Conservation (phyloP, 2,113 vertebrate species). For the Mastomys coucha region DNA sequence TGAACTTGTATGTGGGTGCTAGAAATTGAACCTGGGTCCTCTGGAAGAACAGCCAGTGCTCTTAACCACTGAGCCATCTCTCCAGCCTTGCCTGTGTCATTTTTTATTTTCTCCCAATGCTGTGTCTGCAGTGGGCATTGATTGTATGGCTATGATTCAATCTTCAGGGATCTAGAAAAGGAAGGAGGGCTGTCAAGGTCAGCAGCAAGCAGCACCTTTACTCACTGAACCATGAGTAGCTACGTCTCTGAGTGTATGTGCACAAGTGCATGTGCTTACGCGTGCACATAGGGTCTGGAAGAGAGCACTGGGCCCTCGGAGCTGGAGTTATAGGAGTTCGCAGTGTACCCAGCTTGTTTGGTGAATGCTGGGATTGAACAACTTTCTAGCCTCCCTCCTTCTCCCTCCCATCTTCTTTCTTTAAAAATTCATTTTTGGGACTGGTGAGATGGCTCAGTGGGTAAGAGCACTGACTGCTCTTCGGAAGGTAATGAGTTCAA, state of each 20-base stretch:
- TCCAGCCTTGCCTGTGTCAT: no score
- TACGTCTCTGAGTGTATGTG: background rate
- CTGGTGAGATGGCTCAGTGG: no score
- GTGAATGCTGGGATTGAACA: background rate
- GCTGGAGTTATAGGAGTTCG: background rate
- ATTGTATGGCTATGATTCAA: rapidly evolving
- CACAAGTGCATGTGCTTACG: background rate
- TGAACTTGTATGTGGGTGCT: no score
- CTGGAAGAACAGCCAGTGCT: no score
- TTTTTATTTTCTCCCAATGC: background rate
- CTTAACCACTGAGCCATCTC: no score
- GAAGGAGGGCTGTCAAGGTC: background rate
- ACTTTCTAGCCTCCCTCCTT: background rate
- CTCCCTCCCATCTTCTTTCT: background rate
- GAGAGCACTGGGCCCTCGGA: background rate
- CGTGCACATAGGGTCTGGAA: no score
- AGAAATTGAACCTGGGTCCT: no score
- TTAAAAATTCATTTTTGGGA: background rate
- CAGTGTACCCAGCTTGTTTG: background rate
- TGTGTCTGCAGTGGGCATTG: background rate
- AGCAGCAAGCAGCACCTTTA: no score
- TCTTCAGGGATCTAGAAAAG: background rate
- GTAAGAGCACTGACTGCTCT: no score
- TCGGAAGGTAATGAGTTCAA: no score
- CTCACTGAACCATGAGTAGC: rapidly evolving